A percentile compares a stretch with the other conserved stretches of the same genome.
phyloP scores from a whole-genome alignment of 2,113 vertebrate species.

The Oncorhynchus clarkii region DNA sequence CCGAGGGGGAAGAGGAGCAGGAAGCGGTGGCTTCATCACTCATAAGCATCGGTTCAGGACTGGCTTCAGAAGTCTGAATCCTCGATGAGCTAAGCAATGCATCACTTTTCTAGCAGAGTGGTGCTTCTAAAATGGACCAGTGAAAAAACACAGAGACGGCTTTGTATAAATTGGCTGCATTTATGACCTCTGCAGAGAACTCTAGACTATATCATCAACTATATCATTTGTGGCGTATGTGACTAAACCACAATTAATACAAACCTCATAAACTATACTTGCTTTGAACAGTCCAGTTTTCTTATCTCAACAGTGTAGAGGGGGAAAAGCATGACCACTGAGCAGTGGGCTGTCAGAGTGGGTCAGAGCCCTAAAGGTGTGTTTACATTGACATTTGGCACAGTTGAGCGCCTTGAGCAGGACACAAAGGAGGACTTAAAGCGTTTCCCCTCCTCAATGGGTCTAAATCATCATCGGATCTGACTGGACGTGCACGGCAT shows the following conservation, averaged over 20 bases:
- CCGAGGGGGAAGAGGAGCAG: constrained; percentile 43
- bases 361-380: not conserved
- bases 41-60: constrained; percentile 55
- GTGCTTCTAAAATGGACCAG: not conserved
- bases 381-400: constrained; percentile 44
- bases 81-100: constrained; percentile 20
- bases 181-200: constrained; percentile 45
- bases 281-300: not conserved
- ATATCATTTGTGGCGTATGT: too few species aligned
- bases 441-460: constrained; percentile 35
- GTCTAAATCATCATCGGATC: constrained; percentile 33
- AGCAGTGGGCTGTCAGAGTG: not conserved
- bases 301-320: not conserved
- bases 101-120: constrained; percentile 42
- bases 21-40: constrained; percentile 46
- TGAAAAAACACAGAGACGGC: constrained; percentile 19
- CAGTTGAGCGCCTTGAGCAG: constrained; percentile 13
- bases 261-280: not conserved
- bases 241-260: too few species aligned
- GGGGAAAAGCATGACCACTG: not conserved
- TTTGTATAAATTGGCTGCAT: constrained; percentile 12
- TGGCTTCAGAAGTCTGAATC: constrained; percentile 56
- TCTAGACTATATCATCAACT: not conserved
- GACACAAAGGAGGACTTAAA: constrained; percentile 37
- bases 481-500: constrained; percentile 46